These are phyloP conservation scores for Diaphora mendica DNA, from an alignment of 2,888 invertebrate species.

Conservation along the genomic window DNA sequence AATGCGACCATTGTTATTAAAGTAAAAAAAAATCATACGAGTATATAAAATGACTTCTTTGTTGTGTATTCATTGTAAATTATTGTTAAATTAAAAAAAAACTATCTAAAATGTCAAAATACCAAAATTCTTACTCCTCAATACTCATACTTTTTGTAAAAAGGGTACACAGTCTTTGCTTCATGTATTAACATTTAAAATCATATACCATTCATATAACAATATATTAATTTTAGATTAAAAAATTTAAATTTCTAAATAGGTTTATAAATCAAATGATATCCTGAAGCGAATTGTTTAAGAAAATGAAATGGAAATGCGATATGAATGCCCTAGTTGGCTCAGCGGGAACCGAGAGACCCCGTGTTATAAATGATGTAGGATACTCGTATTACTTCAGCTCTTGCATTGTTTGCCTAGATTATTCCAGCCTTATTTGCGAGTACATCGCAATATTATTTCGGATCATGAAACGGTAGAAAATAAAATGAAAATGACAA, in stretches of 20 bases:
- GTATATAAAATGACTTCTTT: no score
- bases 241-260: slow-evolving; percentile 2
- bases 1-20: no score
- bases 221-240: neutral
- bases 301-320: slow-evolving; percentile 1
- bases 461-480: slow-evolving; percentile 41
- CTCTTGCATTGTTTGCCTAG: slow-evolving; percentile 44
- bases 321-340: neutral
- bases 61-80: no score
- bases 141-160: no score
- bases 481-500: slow-evolving; percentile 37
- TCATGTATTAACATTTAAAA: neutral
- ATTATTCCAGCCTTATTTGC: slow-evolving; percentile 47
- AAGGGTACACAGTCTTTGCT: no score
- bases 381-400: slow-evolving; percentile 48
- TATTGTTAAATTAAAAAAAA: no score
- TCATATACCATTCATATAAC: neutral
- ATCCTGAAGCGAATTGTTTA: slow-evolving; percentile 18
- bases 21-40: no score
- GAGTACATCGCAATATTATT: slow-evolving; percentile 42
- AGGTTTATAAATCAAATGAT: neutral
- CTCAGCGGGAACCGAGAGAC: slow-evolving; percentile 18
- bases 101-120: no score
- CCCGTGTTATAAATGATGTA: slow-evolving; percentile 56
- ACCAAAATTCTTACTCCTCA: no score